A percentile compares a stretch with the other conserved stretches of the same genome.
Conservation (phyloP, 2,113 vertebrate genomes). For the Thunnus maccoyii region DNA sequence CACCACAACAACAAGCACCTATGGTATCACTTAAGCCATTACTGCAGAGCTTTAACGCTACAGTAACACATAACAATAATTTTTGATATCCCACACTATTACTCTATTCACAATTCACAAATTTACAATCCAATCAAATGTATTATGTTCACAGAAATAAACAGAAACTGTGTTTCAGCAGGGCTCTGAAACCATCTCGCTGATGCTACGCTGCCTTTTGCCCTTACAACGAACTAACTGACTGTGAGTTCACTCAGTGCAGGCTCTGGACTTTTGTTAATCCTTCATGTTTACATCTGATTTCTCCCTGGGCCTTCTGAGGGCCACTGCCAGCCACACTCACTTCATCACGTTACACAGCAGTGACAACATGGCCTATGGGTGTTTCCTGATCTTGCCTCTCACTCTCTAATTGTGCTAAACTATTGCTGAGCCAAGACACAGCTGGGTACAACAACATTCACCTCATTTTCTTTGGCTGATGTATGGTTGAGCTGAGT, state of each 20-base stretch:
- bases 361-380: slow-evolving; percentile 62
- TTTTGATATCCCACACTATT: background rate
- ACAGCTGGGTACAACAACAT: slow-evolving; percentile 61
- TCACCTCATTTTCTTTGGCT: slow-evolving; percentile 56
- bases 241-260: slow-evolving; percentile 36
- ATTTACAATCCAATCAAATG: slow-evolving; percentile 15
- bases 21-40: background rate
- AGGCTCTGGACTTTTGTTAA: slow-evolving; percentile 44
- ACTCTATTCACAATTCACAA: slow-evolving; percentile 12
- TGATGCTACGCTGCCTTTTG: background rate
- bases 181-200: background rate
- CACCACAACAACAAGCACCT: background rate
- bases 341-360: slow-evolving; percentile 62
- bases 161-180: background rate
- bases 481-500: slow-evolving; percentile 34
- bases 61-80: background rate
- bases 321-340: slow-evolving; percentile 67
- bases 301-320: slow-evolving; percentile 56
- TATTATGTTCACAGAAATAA: background rate
- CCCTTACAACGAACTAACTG: slow-evolving; percentile 17
- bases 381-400: slow-evolving; percentile 73
- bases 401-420: slow-evolving; percentile 59
- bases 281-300: slow-evolving; percentile 57
- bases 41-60: slow-evolving; percentile 9
- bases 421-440: slow-evolving; percentile 53